phyloP scores from a whole-genome alignment of 2,113 vertebrate species.

The Ellobius talpinus region DNA sequence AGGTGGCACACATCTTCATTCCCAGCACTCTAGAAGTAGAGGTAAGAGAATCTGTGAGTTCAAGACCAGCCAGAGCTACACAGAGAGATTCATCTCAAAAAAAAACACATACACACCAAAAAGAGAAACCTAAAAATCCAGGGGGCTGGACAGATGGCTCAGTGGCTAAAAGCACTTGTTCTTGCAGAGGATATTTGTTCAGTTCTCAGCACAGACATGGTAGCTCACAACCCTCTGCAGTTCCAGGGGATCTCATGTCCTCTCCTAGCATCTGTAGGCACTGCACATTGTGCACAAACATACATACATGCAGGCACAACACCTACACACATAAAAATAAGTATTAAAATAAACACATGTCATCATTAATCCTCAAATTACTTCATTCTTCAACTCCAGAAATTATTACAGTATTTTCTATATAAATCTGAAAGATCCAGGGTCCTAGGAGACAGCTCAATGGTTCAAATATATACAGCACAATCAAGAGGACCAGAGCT shows the following conservation, averaged over 20 bases:
- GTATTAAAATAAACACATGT: not conserved
- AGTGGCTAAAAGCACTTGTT: not conserved
- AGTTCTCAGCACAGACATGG: not conserved
- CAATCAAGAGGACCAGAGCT: not conserved
- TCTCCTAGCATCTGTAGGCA: not conserved
- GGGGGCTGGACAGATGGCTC: not conserved
- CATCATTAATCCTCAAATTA: slow-evolving; percentile 24
- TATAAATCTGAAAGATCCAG: slow-evolving; percentile 29
- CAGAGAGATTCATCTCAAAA: not conserved
- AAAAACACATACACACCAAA: not conserved
- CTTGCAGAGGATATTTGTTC: not conserved
- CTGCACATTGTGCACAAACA: not conserved
- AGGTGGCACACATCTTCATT: not conserved
- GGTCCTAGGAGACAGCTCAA: not conserved
- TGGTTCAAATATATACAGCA: not conserved
- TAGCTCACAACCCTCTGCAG: not conserved
- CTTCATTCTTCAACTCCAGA: not conserved
- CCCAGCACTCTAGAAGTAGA: not conserved
- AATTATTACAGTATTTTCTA: slow-evolving; percentile 7
- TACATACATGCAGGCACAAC: not conserved
- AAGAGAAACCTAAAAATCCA: not conserved
- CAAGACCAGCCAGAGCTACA: not conserved
- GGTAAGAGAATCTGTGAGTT: not conserved
- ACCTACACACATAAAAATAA: not conserved
- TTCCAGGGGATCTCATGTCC: not conserved